Conservation (phyloP, 1,140 invertebrate species). For the Drosophila miranda region DNA sequence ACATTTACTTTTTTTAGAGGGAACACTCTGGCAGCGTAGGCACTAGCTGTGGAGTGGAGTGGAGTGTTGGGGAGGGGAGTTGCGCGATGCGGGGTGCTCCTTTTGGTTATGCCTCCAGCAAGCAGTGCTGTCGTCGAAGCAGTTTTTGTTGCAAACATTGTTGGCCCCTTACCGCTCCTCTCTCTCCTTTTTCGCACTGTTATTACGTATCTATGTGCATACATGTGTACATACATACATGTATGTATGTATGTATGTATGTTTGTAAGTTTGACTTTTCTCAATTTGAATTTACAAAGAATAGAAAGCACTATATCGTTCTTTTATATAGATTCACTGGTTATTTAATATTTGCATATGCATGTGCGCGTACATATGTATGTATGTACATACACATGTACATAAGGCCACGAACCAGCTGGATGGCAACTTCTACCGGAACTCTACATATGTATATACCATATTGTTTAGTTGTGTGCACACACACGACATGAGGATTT, state of each 20-base stretch:
- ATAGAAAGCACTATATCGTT: too few species aligned
- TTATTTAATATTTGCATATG: slow-evolving; percentile 23
- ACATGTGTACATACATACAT: too few species aligned
- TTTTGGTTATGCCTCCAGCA: too few species aligned
- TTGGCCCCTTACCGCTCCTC: background rate
- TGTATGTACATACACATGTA: slow-evolving; percentile 28
- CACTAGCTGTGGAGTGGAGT: too few species aligned
- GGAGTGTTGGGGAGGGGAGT: too few species aligned
- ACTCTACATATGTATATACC: slow-evolving; percentile 24
- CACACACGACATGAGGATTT: background rate
- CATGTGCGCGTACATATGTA: slow-evolving; percentile 22
- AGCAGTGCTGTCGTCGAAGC: too few species aligned
- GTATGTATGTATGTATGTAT: too few species aligned
- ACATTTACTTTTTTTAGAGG: slow-evolving; percentile 1
- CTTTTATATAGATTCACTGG: background rate
- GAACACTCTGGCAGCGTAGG: too few species aligned
- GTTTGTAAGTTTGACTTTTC: too few species aligned
- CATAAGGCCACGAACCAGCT: slow-evolving; percentile 42
- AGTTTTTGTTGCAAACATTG: slow-evolving; percentile 1
- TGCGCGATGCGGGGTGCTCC: too few species aligned
- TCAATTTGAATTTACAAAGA: background rate
- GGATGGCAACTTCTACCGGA: slow-evolving; percentile 46
- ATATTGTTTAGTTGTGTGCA: slow-evolving; percentile 40
- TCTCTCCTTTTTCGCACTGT: background rate
- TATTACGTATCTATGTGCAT: background rate